A percentile compares a stretch with the other conserved stretches of the same genome.
Conservation (phyloP, 1,140 invertebrate species). For the Lordiphosa mommai region DNA sequence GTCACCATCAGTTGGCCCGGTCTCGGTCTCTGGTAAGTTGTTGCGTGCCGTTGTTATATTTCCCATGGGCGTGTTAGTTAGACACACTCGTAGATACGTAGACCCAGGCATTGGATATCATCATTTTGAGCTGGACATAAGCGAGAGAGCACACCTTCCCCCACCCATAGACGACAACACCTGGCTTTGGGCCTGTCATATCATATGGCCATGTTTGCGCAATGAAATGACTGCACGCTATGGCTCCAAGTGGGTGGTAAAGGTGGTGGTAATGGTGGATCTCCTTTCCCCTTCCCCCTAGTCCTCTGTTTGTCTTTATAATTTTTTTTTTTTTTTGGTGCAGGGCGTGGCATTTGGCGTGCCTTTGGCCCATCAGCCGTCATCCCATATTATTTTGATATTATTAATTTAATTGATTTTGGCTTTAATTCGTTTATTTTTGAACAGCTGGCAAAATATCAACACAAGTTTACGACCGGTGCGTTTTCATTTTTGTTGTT, state of each 20-base stretch:
- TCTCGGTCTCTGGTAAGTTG: slow-evolving; percentile 39
- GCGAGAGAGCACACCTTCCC: not conserved
- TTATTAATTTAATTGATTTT: slow-evolving; percentile 74
- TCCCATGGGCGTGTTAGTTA: slow-evolving; percentile 64
- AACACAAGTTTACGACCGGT: slow-evolving; percentile 52
- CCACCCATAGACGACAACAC: slow-evolving; percentile 1
- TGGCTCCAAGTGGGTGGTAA: slow-evolving; percentile 20
- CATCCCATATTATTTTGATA: slow-evolving; percentile 42
- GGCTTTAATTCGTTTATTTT: slow-evolving; percentile 53
- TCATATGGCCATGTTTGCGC: slow-evolving; percentile 71
- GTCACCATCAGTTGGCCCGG: not conserved
- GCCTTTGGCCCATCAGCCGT: slow-evolving; percentile 19
- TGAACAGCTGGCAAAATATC: slow-evolving; percentile 55
- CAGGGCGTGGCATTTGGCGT: slow-evolving; percentile 31
- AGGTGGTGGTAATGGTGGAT: slow-evolving; percentile 9
- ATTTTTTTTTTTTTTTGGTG: slow-evolving; percentile 14
- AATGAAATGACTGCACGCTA: slow-evolving; percentile 59
- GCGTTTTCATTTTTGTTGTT: slow-evolving; percentile 8
- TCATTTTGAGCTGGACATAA: slow-evolving; percentile 8
- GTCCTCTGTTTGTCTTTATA: slow-evolving; percentile 9
- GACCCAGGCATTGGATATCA: slow-evolving; percentile 3
- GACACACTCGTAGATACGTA: not conserved
- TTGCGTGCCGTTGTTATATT: slow-evolving; percentile 71
- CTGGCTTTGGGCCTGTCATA: slow-evolving; percentile 44
- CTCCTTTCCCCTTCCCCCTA: not conserved